Conservation (phyloP, 2,113 vertebrate species). For the Acrocephalus kingi region DNA sequence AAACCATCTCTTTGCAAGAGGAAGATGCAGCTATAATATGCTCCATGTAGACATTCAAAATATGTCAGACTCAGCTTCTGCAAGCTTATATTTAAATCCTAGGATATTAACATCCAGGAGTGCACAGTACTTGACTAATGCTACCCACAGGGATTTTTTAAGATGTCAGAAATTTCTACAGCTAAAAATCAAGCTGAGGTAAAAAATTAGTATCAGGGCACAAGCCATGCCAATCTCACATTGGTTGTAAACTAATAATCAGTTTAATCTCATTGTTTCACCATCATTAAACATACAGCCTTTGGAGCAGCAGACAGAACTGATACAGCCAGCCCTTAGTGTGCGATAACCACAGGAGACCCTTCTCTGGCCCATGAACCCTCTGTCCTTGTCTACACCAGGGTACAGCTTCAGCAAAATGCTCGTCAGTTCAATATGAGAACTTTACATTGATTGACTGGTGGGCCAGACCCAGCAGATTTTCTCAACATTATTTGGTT, state of each 20-base stretch:
- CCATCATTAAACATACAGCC: not conserved
- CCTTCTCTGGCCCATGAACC: not conserved
- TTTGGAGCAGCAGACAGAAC: not conserved
- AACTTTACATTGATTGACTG: not conserved
- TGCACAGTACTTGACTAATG: not conserved
- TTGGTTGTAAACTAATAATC: not conserved
- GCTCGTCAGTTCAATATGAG: not conserved
- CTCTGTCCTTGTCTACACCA: not conserved
- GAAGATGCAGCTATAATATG: constrained; percentile 11
- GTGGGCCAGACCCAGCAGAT: not conserved
- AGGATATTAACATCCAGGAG: not conserved
- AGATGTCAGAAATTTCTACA: not conserved
- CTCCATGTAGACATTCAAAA: constrained; percentile 8
- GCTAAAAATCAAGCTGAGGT: not conserved
- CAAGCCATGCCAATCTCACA: not conserved
- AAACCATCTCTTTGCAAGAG: not conserved
- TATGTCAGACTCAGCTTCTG: constrained; percentile 28
- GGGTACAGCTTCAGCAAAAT: not conserved
- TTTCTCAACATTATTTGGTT: not conserved
- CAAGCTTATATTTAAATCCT: constrained; percentile 53
- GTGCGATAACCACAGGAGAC: not conserved
- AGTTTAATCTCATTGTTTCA: not conserved
- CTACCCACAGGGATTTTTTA: not conserved
- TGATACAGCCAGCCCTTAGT: not conserved
- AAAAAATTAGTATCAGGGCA: not conserved